A percentile compares a stretch with the other conserved stretches of the same genome.
Evolutionary conservation across 2,888 invertebrate species (phyloP).

Genomic region (Nephrotoma flavescens): DNA sequence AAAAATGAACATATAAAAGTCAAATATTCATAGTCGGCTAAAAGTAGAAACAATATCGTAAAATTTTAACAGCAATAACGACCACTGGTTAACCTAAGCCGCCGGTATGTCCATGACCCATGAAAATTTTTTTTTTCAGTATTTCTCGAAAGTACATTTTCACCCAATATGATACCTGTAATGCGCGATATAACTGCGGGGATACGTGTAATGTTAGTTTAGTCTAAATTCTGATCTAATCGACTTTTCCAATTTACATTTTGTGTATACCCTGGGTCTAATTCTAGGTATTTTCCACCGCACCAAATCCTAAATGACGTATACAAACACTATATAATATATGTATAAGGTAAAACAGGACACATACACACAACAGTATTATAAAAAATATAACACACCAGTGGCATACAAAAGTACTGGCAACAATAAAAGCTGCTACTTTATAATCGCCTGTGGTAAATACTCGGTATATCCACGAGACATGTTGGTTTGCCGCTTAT

Average conservation of each 20-base stretch:
- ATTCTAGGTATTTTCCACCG: neutral
- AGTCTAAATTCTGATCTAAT: neutral
- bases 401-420: neutral
- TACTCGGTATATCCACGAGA: neutral
- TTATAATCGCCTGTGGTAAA: neutral
- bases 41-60: neutral
- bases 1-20: neutral
- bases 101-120: neutral
- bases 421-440: neutral
- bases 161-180: neutral
- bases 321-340: neutral
- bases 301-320: neutral
- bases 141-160: neutral
- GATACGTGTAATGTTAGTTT: too few relatives aligned
- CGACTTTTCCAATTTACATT: neutral
- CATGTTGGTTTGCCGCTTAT: neutral
- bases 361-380: neutral
- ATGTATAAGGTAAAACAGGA: neutral
- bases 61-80: neutral
- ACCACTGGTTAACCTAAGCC: neutral
- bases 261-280: neutral
- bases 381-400: neutral
- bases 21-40: neutral
- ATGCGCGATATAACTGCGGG: too few relatives aligned
- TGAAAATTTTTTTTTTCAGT: neutral